Evolutionary conservation across 1,140 invertebrate species (phyloP), one percentile per base, ranked within the genome.

Genomic region (Nephila pilipes): DNA sequence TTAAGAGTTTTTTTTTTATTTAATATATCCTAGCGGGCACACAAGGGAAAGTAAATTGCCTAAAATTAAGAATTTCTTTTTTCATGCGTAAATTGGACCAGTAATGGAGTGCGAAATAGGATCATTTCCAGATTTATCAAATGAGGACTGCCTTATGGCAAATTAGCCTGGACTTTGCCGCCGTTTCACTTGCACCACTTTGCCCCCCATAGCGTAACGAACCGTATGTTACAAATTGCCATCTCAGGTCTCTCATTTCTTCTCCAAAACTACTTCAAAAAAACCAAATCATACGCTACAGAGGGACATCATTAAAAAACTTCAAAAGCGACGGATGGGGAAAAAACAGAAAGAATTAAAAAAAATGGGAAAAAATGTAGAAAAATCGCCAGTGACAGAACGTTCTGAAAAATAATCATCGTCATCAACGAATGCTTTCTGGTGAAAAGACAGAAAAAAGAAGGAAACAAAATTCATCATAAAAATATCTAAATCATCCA

Each of bases 301-400:
- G 10, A 29, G 85, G 85, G 85, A 60, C 85, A 87, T 87, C 85
- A 87, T 87, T 87, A 87, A 87, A 87, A 87, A 87, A 54, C 85
- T 87, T 87, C 85, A 87, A 87, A 87, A 57, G 85, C 57, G n/a
- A 83, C 14, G 54, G 38, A 81, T 54, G 4, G 3, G 5, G 18
- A 55, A 55, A 54, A 80, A 54, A 54, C 46, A 81, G 2, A 54
- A 81, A 54, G 46, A 81, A 80, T 22, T 10, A 22, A 46, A 22
- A 81, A 81, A n/a, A n/a, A 81, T 14, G 12, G 20, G 22, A 0
- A 5, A 22, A 22, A 81, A 25, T 81, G 22, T n/a, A 81, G 25
- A 81, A 81, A 81, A 54, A 81, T 81, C 12, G 38, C 36, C 80
- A 75, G 14, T 75, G 69, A 75, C 69, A 75, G 29, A 46, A 46